Evolutionary conservation across 2,797 vertebrate genomes (phyloP).

Genomic region (Hafferia zeledoni): DNA sequence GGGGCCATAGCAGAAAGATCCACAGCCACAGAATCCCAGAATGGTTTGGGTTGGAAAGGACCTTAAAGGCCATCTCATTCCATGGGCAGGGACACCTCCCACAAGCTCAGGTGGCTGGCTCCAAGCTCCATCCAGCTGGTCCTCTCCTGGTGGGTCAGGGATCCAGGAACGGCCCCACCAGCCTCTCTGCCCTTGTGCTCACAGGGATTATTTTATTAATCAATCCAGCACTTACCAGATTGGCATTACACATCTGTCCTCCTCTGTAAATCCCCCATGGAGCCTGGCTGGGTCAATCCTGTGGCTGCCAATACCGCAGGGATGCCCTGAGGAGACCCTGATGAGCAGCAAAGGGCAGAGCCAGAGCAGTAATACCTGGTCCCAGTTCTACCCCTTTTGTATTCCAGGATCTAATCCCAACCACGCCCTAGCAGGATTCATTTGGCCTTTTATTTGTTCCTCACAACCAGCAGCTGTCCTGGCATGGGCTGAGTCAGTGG

Average conservation of each 20-base stretch:
- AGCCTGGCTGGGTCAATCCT: neutral
- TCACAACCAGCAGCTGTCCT: neutral
- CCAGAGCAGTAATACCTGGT: neutral
- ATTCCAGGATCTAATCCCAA: neutral
- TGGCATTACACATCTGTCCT: no score
- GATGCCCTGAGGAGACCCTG: neutral
- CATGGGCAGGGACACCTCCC: neutral
- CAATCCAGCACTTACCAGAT: neutral
- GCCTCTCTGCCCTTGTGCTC: neutral
- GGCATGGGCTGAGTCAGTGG: neutral
- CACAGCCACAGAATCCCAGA: neutral
- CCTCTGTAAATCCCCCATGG: fast-evolving
- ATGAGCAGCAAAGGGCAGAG: neutral
- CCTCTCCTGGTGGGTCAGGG: neutral
- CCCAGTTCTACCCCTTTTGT: neutral
- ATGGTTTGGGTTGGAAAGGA: neutral
- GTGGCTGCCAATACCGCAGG: neutral
- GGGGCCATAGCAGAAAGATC: neutral
- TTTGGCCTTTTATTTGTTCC: neutral
- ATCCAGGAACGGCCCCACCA: fast-evolving
- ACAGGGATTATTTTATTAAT: neutral
- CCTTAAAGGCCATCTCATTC: neutral
- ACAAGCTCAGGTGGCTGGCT: neutral
- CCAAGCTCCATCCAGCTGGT: no score
- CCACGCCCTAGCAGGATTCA: neutral